A percentile compares a stretch with the other conserved stretches of the same genome.
These are phyloP conservation scores for Rhaphigaster nebulosa DNA, from an alignment of 2,888 invertebrate genomes.

Conservation along the genomic window DNA sequence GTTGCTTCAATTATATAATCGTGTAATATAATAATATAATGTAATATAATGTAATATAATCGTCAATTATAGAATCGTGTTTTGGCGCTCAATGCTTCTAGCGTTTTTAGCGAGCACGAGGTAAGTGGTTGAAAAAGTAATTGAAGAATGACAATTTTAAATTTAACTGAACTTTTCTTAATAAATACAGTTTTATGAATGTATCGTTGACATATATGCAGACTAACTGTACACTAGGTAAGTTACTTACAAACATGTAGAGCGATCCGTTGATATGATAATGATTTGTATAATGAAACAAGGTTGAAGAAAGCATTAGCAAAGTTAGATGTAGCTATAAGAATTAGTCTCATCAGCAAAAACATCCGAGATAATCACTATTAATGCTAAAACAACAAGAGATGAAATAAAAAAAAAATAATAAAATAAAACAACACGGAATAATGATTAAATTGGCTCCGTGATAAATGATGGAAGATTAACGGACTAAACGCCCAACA, in stretches of 20 bases:
- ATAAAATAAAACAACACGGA: background rate
- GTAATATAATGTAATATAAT: no score
- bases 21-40: no score
- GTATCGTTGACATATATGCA: no score
- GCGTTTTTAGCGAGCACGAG: no score
- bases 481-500: constrained; percentile 8
- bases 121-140: no score
- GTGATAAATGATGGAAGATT: constrained; percentile 49
- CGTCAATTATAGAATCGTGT: no score
- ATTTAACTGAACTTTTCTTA: no score
- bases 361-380: background rate
- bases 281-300: background rate
- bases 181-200: no score
- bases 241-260: background rate
- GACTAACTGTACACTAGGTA: no score
- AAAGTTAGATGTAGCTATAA: background rate
- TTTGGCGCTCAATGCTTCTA: no score
- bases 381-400: background rate
- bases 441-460: background rate
- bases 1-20: no score
- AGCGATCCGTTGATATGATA: background rate
- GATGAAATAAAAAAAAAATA: background rate
- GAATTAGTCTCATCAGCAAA: constrained; percentile 2
- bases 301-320: background rate
- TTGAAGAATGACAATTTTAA: no score